phyloP scores from a whole-genome alignment of 30 jellyfish, hydroid and myxozoan species.

The Euphysa ruthae region DNA sequence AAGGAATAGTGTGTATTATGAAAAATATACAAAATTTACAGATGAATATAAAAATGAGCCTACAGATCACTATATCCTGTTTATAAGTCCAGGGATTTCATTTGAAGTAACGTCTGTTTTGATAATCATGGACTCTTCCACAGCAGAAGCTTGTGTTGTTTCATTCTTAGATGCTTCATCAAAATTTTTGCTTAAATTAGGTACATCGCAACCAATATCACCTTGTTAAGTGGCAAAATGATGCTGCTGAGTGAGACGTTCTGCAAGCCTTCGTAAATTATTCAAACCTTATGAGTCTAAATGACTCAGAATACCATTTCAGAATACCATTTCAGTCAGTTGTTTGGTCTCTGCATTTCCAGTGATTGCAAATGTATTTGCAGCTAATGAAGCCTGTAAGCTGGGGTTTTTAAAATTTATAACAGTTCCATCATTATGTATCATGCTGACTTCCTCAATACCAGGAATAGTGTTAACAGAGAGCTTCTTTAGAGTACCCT shows the following conservation, averaged over 20 bases:
- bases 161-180: constrained; percentile 74
- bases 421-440: constrained; percentile 94
- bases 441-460: constrained; percentile 95
- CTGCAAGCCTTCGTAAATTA: constrained; percentile 81
- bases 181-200: constrained; percentile 68
- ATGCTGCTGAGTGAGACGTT: constrained; percentile 69
- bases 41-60: no score
- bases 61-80: no score
- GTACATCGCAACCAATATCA: constrained; percentile 90
- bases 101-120: no score
- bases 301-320: constrained; percentile 82
- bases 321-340: constrained; percentile 97
- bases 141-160: no score
- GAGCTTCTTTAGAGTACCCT: constrained; percentile 67
- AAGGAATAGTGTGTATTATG: no score
- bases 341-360: constrained; percentile 91
- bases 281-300: constrained; percentile 89
- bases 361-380: constrained; percentile 92
- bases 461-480: constrained; percentile 92
- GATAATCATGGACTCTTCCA: no score
- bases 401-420: constrained; percentile 89
- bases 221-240: constrained; percentile 60
- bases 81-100: no score
- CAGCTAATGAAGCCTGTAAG: constrained; percentile 97
- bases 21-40: no score